A percentile compares a stretch with the other conserved stretches of the same genome.
Evolutionary conservation across 2,888 invertebrate species (phyloP).

Genomic region (Drosophila kanekoi): DNA sequence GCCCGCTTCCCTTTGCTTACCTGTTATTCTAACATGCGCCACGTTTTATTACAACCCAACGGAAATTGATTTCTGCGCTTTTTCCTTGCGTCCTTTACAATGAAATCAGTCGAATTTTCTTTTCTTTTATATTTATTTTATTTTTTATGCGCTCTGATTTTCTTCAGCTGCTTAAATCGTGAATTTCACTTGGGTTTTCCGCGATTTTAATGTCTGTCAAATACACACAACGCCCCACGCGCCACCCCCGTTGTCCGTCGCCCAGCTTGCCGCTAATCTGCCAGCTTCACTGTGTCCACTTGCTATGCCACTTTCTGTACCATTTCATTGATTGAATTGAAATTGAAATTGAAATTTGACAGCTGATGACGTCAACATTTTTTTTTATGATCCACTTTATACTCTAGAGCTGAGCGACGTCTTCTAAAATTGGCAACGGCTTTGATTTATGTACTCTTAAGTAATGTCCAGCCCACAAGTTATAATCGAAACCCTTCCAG

Average conservation of each 20-base stretch:
- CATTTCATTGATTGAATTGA: constrained; percentile 64
- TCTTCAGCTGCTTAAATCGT: constrained; percentile 64
- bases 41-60: constrained; percentile 69
- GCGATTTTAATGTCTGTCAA: constrained; percentile 44
- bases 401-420: constrained; percentile 33
- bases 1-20: constrained; percentile 21
- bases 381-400: constrained; percentile 25
- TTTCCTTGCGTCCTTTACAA: constrained; percentile 27
- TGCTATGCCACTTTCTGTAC: constrained; percentile 60
- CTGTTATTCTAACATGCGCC: constrained; percentile 61
- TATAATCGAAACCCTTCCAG: not conserved
- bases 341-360: constrained; percentile 64
- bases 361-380: constrained; percentile 54
- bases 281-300: constrained; percentile 54
- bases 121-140: constrained; percentile 10
- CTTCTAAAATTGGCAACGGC: constrained; percentile 11
- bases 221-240: constrained; percentile 10
- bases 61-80: constrained; percentile 77
- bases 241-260: not conserved
- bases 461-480: not conserved
- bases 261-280: constrained; percentile 14
- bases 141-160: constrained; percentile 53
- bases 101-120: constrained; percentile 39
- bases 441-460: constrained; percentile 14
- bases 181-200: constrained; percentile 33